These are phyloP conservation scores for Clarias macrocephalus DNA, from an alignment of 2,113 vertebrate genomes.

Conservation along the genomic window DNA sequence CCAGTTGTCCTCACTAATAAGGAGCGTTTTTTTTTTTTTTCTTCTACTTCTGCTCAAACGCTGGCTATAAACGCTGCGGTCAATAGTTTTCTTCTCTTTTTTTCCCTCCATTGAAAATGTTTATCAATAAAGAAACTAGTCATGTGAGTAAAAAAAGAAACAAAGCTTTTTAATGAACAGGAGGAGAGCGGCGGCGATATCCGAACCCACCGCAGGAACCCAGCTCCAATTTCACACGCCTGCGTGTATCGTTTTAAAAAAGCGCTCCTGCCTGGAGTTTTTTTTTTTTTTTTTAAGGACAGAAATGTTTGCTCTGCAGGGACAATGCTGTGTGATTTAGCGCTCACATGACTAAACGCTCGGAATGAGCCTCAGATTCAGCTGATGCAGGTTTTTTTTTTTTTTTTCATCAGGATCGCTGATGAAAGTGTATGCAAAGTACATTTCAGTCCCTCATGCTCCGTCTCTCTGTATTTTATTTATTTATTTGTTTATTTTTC, in stretches of 20 bases:
- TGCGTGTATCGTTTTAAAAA: background rate
- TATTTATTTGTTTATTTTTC: background rate
- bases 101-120: background rate
- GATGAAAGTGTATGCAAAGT: constrained; percentile 34
- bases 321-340: constrained; percentile 45
- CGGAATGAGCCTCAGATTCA: constrained; percentile 50
- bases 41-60: constrained; percentile 41
- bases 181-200: constrained; percentile 36
- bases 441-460: background rate
- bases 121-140: constrained; percentile 1
- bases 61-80: background rate
- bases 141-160: constrained; percentile 18
- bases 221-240: background rate
- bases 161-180: constrained; percentile 50
- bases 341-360: constrained; percentile 44
- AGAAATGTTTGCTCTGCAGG: constrained; percentile 21
- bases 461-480: background rate
- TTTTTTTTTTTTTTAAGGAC: background rate
- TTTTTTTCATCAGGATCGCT: background rate
- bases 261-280: background rate
- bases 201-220: constrained; percentile 9
- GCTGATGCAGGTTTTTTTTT: constrained; percentile 63
- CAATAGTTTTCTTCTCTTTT: background rate
- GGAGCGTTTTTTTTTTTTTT: constrained; percentile 34
- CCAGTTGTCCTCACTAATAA: constrained; percentile 50